Evolutionary conservation across 1,140 invertebrate genomes (phyloP).

Genomic region (Calosoma granatense): DNA sequence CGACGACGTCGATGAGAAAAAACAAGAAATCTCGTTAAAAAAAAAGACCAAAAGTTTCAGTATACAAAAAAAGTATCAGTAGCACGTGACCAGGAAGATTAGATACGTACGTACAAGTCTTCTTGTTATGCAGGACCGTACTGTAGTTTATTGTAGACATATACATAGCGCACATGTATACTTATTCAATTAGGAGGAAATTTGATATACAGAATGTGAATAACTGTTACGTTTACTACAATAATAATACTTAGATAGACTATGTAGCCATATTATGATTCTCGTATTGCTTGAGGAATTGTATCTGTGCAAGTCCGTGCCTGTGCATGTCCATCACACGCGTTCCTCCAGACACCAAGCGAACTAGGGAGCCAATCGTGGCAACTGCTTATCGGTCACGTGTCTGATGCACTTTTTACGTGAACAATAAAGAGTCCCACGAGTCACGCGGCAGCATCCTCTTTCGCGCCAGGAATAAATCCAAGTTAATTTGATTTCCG

Average conservation of each 20-base stretch:
- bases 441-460: not conserved
- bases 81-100: not conserved
- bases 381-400: not conserved
- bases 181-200: not conserved
- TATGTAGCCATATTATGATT: no score
- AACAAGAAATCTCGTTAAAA: slow-evolving; percentile 11
- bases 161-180: not conserved
- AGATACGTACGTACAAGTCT: not conserved
- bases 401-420: slow-evolving; percentile 2
- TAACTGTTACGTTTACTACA: not conserved
- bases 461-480: not conserved
- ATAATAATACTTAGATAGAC: not conserved
- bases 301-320: no score
- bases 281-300: no score
- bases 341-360: no score
- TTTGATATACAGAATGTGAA: not conserved
- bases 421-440: slow-evolving; percentile 3
- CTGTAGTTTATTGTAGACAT: no score
- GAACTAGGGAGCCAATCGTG: not conserved
- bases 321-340: no score
- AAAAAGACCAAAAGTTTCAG: slow-evolving; percentile 1
- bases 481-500: slow-evolving; percentile 1
- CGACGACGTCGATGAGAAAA: slow-evolving; percentile 9
- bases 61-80: not conserved
- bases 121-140: not conserved